Percentiles rank a stretch among this genome's conserved stretches.
Evolutionary conservation across 2,113 vertebrate species (phyloP).

Genomic region (Scopus umbretta): DNA sequence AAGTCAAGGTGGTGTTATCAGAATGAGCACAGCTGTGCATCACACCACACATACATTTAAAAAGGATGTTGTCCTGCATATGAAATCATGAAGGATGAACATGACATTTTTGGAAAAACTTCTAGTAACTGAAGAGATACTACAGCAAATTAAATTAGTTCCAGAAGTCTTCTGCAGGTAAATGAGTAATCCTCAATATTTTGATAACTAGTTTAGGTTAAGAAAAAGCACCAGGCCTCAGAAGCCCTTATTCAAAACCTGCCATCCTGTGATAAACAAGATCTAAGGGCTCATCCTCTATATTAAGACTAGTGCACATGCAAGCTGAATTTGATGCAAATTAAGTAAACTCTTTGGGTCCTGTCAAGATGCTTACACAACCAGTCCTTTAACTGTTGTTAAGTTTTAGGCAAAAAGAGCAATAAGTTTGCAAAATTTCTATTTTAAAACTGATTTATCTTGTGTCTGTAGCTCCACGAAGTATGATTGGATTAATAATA

Average conservation of each 20-base stretch:
- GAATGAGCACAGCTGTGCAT: not conserved
- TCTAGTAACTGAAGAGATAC: not conserved
- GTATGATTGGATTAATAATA: not conserved
- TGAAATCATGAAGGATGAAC: not conserved
- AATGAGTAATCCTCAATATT: not conserved
- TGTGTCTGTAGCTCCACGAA: not conserved
- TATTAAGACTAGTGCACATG: too few species aligned
- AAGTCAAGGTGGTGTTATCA: not conserved
- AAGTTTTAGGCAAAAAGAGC: too few species aligned
- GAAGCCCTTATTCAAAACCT: not conserved
- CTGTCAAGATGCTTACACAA: not conserved
- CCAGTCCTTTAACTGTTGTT: not conserved
- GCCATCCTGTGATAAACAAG: not conserved
- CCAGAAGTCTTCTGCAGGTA: not conserved
- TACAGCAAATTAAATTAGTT: not conserved
- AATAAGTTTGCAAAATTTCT: not conserved
- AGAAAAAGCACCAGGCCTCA: not conserved
- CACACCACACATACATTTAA: not conserved
- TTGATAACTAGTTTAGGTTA: not conserved
- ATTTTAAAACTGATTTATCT: not conserved
- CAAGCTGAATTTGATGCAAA: not conserved
- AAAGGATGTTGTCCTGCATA: not conserved
- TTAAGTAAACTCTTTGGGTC: not conserved
- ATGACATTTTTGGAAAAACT: not conserved
- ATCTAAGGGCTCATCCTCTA: not conserved